These are phyloP conservation scores for Pantala flavescens DNA, from an alignment of 1,140 invertebrate genomes.

Conservation along the genomic window DNA sequence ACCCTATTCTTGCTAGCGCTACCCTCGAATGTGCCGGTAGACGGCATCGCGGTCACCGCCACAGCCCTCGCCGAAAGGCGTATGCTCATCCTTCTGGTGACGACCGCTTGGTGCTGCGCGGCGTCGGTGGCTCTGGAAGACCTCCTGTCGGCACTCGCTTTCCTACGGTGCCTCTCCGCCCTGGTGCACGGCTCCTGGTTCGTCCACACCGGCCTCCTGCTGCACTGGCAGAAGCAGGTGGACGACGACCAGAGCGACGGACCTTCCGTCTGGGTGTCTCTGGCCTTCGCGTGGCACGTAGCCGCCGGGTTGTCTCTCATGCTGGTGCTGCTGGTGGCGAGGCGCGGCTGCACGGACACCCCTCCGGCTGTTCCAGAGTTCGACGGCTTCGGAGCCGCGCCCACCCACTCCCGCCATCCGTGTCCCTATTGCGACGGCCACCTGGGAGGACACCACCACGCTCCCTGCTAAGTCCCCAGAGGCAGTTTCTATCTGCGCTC, in stretches of 20 bases:
- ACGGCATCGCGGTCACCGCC: constrained; percentile 22
- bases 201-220: constrained; percentile 30
- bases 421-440: neutral
- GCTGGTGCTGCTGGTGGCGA: constrained; percentile 29
- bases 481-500: no score
- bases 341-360: constrained; percentile 26
- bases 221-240: neutral
- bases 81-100: constrained; percentile 26
- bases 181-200: constrained; percentile 36
- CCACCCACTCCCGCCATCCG: neutral
- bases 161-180: constrained; percentile 30
- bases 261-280: constrained; percentile 27
- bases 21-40: constrained; percentile 22
- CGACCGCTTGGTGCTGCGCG: constrained; percentile 31
- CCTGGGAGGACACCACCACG: neutral
- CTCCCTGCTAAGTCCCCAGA: neutral
- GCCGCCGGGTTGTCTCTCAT: constrained; percentile 32
- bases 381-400: neutral
- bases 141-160: constrained; percentile 32
- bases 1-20: constrained; percentile 31
- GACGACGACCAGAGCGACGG: constrained; percentile 24
- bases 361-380: neutral
- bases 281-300: constrained; percentile 34
- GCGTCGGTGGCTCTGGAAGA: constrained; percentile 31
- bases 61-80: neutral